These are phyloP conservation scores for Phragmatobia fuliginosa DNA, from an alignment of 2,888 invertebrate species.

Conservation along the genomic window DNA sequence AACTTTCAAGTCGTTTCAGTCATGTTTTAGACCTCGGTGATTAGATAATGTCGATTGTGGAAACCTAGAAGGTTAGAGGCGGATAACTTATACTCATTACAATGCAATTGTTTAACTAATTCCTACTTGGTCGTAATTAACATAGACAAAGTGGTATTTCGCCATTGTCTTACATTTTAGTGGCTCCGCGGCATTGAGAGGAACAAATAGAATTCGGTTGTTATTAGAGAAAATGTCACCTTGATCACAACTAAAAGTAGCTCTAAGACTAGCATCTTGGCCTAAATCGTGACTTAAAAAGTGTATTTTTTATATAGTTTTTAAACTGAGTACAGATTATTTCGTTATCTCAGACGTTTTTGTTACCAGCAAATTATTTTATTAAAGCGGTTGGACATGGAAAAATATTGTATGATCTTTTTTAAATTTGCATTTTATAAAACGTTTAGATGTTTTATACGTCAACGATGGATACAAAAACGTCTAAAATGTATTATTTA, in stretches of 20 bases:
- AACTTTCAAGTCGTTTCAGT: slow-evolving; percentile 22
- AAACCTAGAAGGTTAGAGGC: slow-evolving; percentile 44
- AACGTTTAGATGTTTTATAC: no score
- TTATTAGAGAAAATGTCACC: slow-evolving; percentile 49
- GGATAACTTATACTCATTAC: slow-evolving; percentile 45
- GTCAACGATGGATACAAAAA: no score
- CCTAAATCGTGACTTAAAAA: slow-evolving; percentile 60
- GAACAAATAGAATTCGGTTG: slow-evolving; percentile 38
- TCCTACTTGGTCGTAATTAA: slow-evolving; percentile 40
- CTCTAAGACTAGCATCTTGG: slow-evolving; percentile 51
- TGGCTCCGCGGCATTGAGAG: slow-evolving; percentile 37
- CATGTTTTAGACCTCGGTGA: slow-evolving; percentile 47
- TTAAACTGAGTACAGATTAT: neutral
- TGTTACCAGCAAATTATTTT: neutral
- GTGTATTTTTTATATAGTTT: slow-evolving; percentile 16
- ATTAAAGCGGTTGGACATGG: neutral
- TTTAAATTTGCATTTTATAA: no score
- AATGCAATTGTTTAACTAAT: slow-evolving; percentile 48
- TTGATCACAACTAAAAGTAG: slow-evolving; percentile 46
- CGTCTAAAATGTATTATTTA: no score
- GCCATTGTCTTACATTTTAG: slow-evolving; percentile 46
- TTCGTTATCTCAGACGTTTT: neutral
- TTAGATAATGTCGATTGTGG: slow-evolving; percentile 49
- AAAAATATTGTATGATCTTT: neutral
- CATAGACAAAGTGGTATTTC: slow-evolving; percentile 35